Evolutionary conservation across 2,888 invertebrate genomes (phyloP), one percentile per base, ranked within the genome.

Genomic region (Horisme vitalbata): DNA sequence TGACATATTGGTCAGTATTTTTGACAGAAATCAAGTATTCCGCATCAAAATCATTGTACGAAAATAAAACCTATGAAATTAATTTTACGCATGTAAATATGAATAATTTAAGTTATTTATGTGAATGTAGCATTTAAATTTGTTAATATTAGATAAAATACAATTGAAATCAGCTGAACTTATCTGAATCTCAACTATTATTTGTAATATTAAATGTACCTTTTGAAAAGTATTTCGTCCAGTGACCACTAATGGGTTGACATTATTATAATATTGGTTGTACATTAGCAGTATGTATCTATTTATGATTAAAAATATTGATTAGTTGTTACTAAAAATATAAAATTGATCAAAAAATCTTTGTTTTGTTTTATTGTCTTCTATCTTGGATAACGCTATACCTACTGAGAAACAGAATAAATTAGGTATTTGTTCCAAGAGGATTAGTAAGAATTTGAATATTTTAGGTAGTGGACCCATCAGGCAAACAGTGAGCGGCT

Each of bases 281-380:
- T 87, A 85, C 75, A 81, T 85, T 83, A 81, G 76, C 78, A 73
- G 76, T 85, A 85, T 77, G 79, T 85, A 86, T 77, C 78, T 87
- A 87, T 88, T 86, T 86, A 87, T 87, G 85, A 85, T 82, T 73
- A 79, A 83, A 79, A 84, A 83, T 80, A 84, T 85, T 89, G 88
- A 88, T 86, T 89, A 89, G 86, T 86, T 87, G 89, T 89, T 89
- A 89, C 83, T 85, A 73, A 89, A 89, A 89, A 88, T 85, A 88
- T 73, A 85, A 86, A 88, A 86, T 87, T 75, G 78, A 87, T 85
- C 78, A 77, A 84, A 84, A 67, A 72, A 50, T 34, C 48, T 45
- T 41, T 13, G 9, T 36, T 59, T 68, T 60, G 61, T 68, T 68
- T 64, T 26, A 39, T 53, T 59, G 28, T 7, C 23, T 31, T 28